Percentiles rank a stretch among this genome's conserved stretches.
phyloP scores from a whole-genome alignment of 1,140 invertebrate genomes.

The Drosophila subpulchrella region DNA sequence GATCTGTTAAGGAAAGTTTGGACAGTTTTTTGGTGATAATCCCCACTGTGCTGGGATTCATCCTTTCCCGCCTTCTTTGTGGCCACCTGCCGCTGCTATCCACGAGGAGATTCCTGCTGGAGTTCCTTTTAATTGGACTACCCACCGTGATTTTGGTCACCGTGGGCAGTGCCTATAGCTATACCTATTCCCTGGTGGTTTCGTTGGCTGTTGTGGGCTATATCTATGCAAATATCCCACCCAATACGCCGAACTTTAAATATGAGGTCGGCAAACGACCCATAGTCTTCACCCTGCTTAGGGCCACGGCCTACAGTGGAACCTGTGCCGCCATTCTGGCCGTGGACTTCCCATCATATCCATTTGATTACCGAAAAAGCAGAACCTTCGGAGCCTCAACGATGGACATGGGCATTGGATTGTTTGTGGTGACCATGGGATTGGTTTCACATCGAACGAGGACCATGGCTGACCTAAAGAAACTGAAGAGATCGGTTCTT shows the following conservation, averaged over 20 bases:
- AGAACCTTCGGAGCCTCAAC: constrained; percentile 93
- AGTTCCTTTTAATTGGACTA: constrained; percentile 54
- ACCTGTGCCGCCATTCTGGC: constrained; percentile 95
- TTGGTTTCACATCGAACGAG: constrained; percentile 87
- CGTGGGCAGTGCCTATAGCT: constrained; percentile 23
- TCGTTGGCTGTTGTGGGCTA: constrained; percentile 1
- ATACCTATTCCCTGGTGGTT: constrained; percentile 11
- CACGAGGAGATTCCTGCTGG: constrained; percentile 50
- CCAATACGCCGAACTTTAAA: background rate
- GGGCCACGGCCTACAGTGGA: constrained; percentile 89
- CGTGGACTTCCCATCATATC: constrained; percentile 96
- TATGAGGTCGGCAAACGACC: constrained; percentile 56
- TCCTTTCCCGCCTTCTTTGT: constrained; percentile 38
- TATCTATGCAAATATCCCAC: constrained; percentile 3
- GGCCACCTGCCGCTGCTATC: constrained; percentile 31
- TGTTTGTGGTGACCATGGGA: constrained; percentile 95
- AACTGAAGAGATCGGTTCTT: constrained; percentile 81
- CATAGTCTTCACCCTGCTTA: constrained; percentile 83
- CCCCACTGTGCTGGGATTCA: constrained; percentile 50
- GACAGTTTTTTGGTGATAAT: constrained; percentile 27
- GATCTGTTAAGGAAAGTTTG: constrained; percentile 23
- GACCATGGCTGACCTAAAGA: constrained; percentile 59
- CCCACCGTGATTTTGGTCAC: constrained; percentile 53
- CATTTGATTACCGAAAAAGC: constrained; percentile 93
- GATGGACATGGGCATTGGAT: constrained; percentile 97